Evolutionary conservation across 2,113 vertebrate genomes (phyloP), one percentile per base, ranked within the genome.

Genomic region (Spermophilus dauricus): DNA sequence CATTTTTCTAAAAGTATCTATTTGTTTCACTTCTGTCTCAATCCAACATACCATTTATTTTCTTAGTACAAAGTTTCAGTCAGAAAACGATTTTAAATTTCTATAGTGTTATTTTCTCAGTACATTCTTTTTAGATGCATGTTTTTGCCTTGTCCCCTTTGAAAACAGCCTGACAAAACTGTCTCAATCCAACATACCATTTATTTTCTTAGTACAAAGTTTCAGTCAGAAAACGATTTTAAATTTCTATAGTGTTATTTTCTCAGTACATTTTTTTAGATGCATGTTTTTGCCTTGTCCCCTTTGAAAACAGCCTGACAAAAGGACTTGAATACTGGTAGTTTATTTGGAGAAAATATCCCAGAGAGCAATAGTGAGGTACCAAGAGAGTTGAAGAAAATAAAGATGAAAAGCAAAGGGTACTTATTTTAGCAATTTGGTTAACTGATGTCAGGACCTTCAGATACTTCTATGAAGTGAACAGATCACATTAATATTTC

Each of bases 21-120:
- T 95, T 95, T 96, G n/a, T 73, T 53, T 93, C 22, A 89, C 81
- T 91, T 56, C 17, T 89, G 45, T 88, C 58, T 70, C 16, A 80
- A 51, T 24, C 48, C 26, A 84, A 92, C 90, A 69, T 81, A 94
- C 91, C 30, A 91, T 61, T 94, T 53, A 37, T 30, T 93, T 76
- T 76, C n/a, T 51, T 32, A 86, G 30, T 24, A 45, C 11, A 37
- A 9, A 82, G 4, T 85, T 93, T 89, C 76, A 37, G 26, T 51
- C 37, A 61, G 75, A 70, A 88, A 84, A 84, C 9, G 37, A 8
- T 86, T 69, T 24, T 18, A 63, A 17, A 56, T 78, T 86, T 53
- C 34, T 76, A 26, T 32, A 45, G 53, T 69, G 83, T 82, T 72
- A 56, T n/a, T 80, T 80, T 45, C 42, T 89, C 12, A 69, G 1